Evolutionary conservation across 1,140 invertebrate genomes (phyloP).

Genomic region (Zaprionus capensis): DNA sequence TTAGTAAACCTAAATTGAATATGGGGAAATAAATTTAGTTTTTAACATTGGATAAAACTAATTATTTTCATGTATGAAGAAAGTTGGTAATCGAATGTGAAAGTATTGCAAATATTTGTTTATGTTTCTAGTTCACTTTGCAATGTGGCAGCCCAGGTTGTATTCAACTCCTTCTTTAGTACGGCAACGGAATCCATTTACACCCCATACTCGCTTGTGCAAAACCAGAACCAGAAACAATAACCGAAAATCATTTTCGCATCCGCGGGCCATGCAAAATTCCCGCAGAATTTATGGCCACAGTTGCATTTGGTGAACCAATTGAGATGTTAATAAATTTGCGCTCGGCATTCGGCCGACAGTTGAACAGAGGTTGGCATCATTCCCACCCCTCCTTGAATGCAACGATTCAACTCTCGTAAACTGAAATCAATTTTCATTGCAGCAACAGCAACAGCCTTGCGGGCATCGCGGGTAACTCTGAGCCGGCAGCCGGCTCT

Average conservation of each 20-base stretch:
- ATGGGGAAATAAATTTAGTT: background rate
- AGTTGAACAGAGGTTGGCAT: background rate
- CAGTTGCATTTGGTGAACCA: constrained; percentile 41
- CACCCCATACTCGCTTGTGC: background rate
- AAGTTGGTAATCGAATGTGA: background rate
- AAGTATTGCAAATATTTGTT: background rate
- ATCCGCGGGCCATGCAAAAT: constrained; percentile 11
- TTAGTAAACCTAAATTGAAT: background rate
- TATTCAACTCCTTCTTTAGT: background rate
- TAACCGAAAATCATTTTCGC: constrained; percentile 30
- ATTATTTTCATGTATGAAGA: background rate
- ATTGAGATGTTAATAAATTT: constrained; percentile 56
- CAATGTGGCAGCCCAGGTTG: background rate
- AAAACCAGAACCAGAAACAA: constrained; percentile 15
- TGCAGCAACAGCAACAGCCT: constrained; percentile 22
- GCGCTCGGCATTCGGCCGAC: constrained; percentile 9
- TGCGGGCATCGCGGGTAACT: background rate
- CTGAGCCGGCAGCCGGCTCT: constrained; percentile 30
- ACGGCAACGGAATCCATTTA: background rate
- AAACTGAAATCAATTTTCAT: constrained; percentile 59
- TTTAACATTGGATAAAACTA: background rate
- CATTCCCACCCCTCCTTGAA: background rate
- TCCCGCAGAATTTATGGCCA: constrained; percentile 32
- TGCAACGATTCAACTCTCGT: constrained; percentile 13
- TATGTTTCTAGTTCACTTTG: background rate